Percentiles rank a stretch among this genome's conserved stretches.
Conservation (phyloP, 2,797 vertebrate genomes). For the Aldrovandia affinis region DNA sequence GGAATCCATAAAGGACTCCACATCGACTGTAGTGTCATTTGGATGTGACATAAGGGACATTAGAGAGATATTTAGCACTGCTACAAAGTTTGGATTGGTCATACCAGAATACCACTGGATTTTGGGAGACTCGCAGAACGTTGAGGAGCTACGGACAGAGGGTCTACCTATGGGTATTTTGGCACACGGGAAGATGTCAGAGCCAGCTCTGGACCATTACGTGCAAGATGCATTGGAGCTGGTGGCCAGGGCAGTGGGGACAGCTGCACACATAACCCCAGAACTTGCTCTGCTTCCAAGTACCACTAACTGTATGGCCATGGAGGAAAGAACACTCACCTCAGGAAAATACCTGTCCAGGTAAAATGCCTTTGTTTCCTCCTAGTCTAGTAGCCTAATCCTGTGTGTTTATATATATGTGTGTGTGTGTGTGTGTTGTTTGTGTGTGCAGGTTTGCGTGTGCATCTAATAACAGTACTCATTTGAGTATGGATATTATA, state of each 20-base stretch:
- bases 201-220: slow-evolving; percentile 87
- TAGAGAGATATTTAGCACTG: slow-evolving; percentile 78
- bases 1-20: slow-evolving; percentile 80
- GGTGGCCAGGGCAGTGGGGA: slow-evolving; percentile 86
- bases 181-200: slow-evolving; percentile 88
- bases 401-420: neutral
- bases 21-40: slow-evolving; percentile 87
- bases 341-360: slow-evolving; percentile 93
- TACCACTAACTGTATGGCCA: slow-evolving; percentile 92
- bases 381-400: neutral
- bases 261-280: slow-evolving; percentile 84
- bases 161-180: slow-evolving; percentile 90
- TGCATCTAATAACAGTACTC: too few relatives aligned
- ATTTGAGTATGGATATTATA: too few relatives aligned
- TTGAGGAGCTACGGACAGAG: slow-evolving; percentile 90
- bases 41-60: slow-evolving; percentile 91
- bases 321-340: slow-evolving; percentile 79
- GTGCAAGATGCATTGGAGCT: slow-evolving; percentile 92
- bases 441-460: slow-evolving; percentile 12
- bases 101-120: slow-evolving; percentile 89
- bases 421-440: neutral
- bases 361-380: slow-evolving; percentile 65
- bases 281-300: slow-evolving; percentile 91
- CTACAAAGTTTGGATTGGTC: slow-evolving; percentile 75
- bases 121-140: slow-evolving; percentile 92